A percentile compares a stretch with the other conserved stretches of the same genome.
phyloP scores from a whole-genome alignment of 2,113 vertebrate genomes.

The Equus quagga region DNA sequence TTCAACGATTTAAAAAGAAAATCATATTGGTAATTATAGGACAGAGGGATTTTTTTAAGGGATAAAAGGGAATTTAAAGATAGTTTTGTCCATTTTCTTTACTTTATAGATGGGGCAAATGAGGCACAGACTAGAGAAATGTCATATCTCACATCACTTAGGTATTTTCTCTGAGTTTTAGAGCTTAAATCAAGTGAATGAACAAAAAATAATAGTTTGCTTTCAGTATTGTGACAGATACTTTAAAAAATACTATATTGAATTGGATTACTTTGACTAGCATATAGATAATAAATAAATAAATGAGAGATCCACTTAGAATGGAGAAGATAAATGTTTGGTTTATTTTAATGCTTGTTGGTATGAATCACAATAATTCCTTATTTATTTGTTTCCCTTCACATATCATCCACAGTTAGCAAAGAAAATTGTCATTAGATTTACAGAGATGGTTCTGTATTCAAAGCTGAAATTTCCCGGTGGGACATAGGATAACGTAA shows the following conservation, averaged over 20 bases:
- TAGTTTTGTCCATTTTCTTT: not conserved
- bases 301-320: not conserved
- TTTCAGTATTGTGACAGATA: not conserved
- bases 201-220: not conserved
- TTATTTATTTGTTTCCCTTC: not conserved
- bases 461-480: not conserved
- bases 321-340: not conserved
- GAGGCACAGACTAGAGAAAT: not conserved
- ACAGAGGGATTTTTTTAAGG: not conserved
- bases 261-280: not conserved
- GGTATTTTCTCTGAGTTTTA: not conserved
- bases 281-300: not conserved
- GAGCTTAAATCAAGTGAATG: not conserved
- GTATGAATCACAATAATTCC: not conserved
- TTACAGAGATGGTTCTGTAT: not conserved
- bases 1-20: conserved; percentile 70
- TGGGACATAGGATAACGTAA: not conserved
- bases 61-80: conserved; percentile 20
- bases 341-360: not conserved
- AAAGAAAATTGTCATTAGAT: not conserved
- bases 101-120: not conserved
- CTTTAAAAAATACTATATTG: not conserved
- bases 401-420: not conserved
- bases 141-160: not conserved
- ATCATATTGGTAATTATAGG: conserved; percentile 18